These are phyloP conservation scores for Melanargia galathea DNA, from an alignment of 2,888 invertebrate species.

Conservation along the genomic window DNA sequence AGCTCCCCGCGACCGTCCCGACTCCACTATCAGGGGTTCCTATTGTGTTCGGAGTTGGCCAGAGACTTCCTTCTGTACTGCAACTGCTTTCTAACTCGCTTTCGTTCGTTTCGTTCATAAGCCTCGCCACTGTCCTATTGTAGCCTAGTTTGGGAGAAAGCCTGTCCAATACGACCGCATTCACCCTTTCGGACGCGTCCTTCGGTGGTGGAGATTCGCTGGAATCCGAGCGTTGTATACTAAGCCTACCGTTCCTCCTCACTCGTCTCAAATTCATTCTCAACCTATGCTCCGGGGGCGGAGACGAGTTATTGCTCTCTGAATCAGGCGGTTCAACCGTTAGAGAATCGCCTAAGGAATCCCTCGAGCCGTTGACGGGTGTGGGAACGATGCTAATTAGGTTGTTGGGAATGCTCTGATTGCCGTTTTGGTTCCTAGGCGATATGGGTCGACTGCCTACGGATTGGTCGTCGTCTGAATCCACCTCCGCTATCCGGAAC, in stretches of 20 bases:
- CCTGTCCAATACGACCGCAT: constrained; percentile 49
- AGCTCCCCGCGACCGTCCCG: constrained; percentile 64
- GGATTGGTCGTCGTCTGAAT: constrained; percentile 84
- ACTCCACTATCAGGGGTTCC: constrained; percentile 68
- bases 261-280: constrained; percentile 55
- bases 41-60: constrained; percentile 52
- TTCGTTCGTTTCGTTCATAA: constrained; percentile 78
- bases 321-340: constrained; percentile 58
- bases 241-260: constrained; percentile 60
- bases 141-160: constrained; percentile 56
- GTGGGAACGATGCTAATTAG: constrained; percentile 83
- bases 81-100: constrained; percentile 78
- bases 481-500: constrained; percentile 81
- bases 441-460: constrained; percentile 68
- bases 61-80: constrained; percentile 66
- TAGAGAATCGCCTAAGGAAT: constrained; percentile 66
- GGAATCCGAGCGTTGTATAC: constrained; percentile 65
- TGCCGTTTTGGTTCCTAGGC: constrained; percentile 57
- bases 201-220: constrained; percentile 72
- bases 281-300: constrained; percentile 52
- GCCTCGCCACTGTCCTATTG: constrained; percentile 66
- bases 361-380: constrained; percentile 82
- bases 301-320: constrained; percentile 52
- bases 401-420: constrained; percentile 60
- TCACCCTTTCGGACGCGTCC: constrained; percentile 50